Percentiles rank a stretch among this genome's conserved stretches.
Evolutionary conservation across 2,797 vertebrate species (phyloP).

Genomic region (Acanthopagrus latus): DNA sequence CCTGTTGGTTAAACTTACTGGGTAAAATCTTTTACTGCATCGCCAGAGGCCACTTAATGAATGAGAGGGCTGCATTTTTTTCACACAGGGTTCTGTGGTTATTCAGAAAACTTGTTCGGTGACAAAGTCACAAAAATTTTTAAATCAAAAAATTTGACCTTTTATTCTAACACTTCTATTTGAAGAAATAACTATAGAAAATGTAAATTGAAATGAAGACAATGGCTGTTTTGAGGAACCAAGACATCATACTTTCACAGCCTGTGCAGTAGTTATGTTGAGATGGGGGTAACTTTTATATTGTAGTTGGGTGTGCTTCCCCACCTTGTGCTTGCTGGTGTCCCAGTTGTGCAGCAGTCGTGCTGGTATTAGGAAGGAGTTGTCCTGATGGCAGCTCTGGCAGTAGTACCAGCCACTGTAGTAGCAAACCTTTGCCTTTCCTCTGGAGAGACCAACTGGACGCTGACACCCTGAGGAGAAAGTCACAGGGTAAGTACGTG

Average conservation of each 20-base stretch:
- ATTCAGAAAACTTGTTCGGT: no score
- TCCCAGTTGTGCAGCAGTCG: conserved; percentile 99
- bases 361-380: conserved; percentile 96
- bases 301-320: background rate
- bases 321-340: conserved; percentile 95
- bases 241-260: background rate
- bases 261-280: no score
- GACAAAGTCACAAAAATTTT: no score
- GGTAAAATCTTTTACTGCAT: no score
- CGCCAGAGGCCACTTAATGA: no score
- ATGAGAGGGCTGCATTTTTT: no score
- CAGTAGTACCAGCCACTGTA: conserved; percentile 99
- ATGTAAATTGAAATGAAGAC: no score
- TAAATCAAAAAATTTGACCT: no score
- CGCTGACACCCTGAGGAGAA: conserved; percentile 91
- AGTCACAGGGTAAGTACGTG: background rate
- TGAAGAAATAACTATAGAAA: background rate
- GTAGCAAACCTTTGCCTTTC: conserved; percentile 96
- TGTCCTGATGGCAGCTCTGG: conserved; percentile 94
- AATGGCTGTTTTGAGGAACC: background rate
- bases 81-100: no score
- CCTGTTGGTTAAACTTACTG: no score
- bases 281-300: background rate
- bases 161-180: background rate
- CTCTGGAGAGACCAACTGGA: conserved; percentile 91